These are phyloP conservation scores for Oscheius sp. DNA, from an alignment of 2,888 invertebrate species.

Conservation along the genomic window DNA sequence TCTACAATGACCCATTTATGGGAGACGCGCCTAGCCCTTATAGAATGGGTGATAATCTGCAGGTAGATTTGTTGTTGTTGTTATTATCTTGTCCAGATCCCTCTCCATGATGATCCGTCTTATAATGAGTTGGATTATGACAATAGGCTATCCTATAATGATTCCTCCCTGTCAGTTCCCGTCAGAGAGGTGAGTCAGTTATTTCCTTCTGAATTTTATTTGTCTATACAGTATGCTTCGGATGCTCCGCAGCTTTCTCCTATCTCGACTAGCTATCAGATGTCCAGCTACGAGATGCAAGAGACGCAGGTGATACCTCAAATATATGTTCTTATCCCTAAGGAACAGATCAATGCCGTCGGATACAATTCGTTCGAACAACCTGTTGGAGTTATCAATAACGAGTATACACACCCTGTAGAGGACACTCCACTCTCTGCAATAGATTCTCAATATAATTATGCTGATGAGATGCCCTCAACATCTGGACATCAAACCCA, in stretches of 20 bases:
- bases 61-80: too few species aligned
- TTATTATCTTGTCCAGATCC: constrained; percentile 17
- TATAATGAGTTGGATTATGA: constrained; percentile 15
- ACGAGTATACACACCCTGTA: constrained; percentile 8
- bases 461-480: constrained; percentile 23
- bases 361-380: constrained; percentile 31
- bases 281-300: constrained; percentile 14
- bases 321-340: too few species aligned
- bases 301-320: background rate
- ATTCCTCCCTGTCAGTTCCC: constrained; percentile 26
- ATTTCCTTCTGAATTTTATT: background rate
- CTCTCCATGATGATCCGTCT: constrained; percentile 11
- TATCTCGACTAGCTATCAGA: background rate
- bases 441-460: background rate
- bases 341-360: constrained; percentile 10
- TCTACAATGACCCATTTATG: background rate
- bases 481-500: constrained; percentile 17
- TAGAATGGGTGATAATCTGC: too few species aligned
- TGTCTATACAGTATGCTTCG: constrained; percentile 9
- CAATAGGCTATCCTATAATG: constrained; percentile 11
- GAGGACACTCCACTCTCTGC: background rate
- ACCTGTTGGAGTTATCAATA: constrained; percentile 29
- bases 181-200: constrained; percentile 20
- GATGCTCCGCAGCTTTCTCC: constrained; percentile 21
- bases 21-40: too few species aligned